These are phyloP conservation scores for Aurelia sp. DNA, from an alignment of 30 jellyfish, hydroid and myxozoan genomes.

Conservation along the genomic window DNA sequence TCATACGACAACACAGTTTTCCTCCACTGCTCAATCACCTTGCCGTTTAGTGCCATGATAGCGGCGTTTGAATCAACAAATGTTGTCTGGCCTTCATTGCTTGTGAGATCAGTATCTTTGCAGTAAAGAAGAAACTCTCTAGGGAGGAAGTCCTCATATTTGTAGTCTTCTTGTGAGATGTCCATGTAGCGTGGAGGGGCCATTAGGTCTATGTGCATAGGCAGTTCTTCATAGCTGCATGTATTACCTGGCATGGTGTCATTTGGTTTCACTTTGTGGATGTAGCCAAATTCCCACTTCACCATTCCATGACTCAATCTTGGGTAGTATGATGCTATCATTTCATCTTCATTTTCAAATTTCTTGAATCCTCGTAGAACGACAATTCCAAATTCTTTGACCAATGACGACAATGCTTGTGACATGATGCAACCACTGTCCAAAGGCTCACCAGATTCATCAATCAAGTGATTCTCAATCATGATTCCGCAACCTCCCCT, in stretches of 20 bases:
- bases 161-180: conserved; percentile 24
- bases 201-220: conserved; percentile 54
- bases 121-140: conserved; percentile 54
- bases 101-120: neutral
- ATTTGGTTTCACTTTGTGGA: conserved; percentile 38
- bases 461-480: neutral
- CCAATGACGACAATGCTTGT: conserved; percentile 9
- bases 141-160: conserved; percentile 42
- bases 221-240: conserved; percentile 46
- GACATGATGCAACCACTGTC: conserved; percentile 7
- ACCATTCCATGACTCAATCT: conserved; percentile 22
- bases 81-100: conserved; percentile 40
- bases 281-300: conserved; percentile 55
- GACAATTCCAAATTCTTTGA: conserved; percentile 59
- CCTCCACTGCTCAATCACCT: conserved; percentile 29
- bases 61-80: conserved; percentile 44
- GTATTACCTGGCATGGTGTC: conserved; percentile 9
- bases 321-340: conserved; percentile 1
- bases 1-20: conserved; percentile 3
- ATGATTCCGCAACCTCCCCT: conserved; percentile 45
- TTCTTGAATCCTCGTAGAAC: conserved; percentile 62
- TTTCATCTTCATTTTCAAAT: conserved; percentile 27
- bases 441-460: conserved; percentile 15
- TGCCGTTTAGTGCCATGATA: conserved; percentile 31
- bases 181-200: conserved; percentile 58